These are phyloP conservation scores for Phyllotis vaccarum DNA, from an alignment of 2,797 vertebrate species.

Conservation along the genomic window DNA sequence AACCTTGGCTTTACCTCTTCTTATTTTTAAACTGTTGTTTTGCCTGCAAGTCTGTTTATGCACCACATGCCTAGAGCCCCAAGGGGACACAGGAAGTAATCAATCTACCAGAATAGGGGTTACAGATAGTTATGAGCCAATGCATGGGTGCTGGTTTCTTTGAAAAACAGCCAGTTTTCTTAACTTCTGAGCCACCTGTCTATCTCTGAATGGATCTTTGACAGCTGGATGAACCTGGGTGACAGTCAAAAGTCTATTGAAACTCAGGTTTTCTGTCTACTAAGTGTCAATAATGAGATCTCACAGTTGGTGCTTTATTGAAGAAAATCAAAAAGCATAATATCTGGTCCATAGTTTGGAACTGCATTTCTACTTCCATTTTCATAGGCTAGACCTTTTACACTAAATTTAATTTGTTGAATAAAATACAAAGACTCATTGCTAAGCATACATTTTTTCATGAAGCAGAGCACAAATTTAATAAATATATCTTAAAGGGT, in stretches of 20 bases:
- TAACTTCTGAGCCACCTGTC: not conserved
- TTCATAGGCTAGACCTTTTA: not conserved
- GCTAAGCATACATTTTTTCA: not conserved
- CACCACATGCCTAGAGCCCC: not conserved
- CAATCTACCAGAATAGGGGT: too few relatives aligned
- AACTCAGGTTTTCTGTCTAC: constrained; percentile 27
- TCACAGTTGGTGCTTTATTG: not conserved
- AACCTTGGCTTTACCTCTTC: not conserved
- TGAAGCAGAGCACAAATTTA: not conserved
- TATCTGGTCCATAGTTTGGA: not conserved
- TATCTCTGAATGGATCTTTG: not conserved
- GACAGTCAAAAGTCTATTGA: not conserved
- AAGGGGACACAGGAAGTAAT: not conserved
- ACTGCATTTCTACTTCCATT: not conserved
- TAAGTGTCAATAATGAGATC: not conserved
- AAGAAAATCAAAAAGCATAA: constrained; percentile 20
- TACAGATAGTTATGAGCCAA: not conserved
- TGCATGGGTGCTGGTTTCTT: not conserved
- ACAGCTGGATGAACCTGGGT: not conserved
- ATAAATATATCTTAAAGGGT: not conserved
- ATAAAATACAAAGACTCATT: not conserved
- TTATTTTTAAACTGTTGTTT: too few relatives aligned
- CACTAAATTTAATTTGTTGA: not conserved
- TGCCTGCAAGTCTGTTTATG: not conserved
- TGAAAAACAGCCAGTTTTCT: not conserved